Evolutionary conservation across 30 jellyfish, hydroid and myxozoan genomes (phyloP).

Genomic region (Aurelia aurita): DNA sequence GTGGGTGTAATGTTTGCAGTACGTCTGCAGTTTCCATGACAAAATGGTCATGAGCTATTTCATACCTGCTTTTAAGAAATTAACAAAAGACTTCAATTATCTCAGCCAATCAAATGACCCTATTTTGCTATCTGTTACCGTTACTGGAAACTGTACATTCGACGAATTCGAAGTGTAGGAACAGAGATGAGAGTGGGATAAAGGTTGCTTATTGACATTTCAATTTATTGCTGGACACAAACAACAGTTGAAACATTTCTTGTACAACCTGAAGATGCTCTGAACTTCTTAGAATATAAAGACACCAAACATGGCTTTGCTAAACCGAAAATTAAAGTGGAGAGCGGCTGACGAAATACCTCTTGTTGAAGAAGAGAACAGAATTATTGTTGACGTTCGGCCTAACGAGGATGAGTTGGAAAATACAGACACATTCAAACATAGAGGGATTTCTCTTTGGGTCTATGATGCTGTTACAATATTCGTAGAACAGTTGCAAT

Average conservation of each 20-base stretch:
- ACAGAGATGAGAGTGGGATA: no score
- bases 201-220: no score
- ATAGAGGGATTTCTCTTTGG: conserved; percentile 88
- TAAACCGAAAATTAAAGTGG: conserved; percentile 73
- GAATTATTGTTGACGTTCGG: conserved; percentile 62
- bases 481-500: conserved; percentile 84
- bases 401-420: conserved; percentile 75
- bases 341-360: conserved; percentile 80
- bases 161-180: no score
- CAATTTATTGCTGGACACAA: no score
- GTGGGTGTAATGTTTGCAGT: conserved; percentile 25
- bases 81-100: background rate
- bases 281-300: no score
- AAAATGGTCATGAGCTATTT: background rate
- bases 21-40: conserved; percentile 33
- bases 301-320: conserved; percentile 67
- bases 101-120: conserved; percentile 17
- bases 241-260: no score
- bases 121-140: no score
- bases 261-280: no score
- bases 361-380: conserved; percentile 68
- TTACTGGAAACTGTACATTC: no score
- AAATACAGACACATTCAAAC: conserved; percentile 64
- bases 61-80: conserved; percentile 5
- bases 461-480: conserved; percentile 82